phyloP scores from a whole-genome alignment of 2,113 vertebrate species.

The Acinonyx jubatus region DNA sequence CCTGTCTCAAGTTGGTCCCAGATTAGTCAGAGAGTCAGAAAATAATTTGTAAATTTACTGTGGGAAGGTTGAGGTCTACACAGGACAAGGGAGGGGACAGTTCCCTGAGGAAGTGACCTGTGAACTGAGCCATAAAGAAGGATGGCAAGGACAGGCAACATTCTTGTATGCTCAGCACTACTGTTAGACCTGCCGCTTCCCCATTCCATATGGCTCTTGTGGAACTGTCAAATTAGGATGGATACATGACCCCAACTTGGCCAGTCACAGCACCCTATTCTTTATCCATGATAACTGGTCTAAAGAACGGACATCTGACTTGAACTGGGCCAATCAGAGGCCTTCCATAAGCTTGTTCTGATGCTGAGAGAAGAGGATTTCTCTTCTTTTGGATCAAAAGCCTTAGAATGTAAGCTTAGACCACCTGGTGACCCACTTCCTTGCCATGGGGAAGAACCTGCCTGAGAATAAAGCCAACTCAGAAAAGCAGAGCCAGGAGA shows the following conservation, averaged over 20 bases:
- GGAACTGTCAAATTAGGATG: background rate
- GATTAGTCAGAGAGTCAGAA: background rate
- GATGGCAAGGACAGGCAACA: background rate
- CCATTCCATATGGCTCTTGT: background rate
- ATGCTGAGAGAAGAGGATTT: background rate
- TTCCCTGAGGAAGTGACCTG: background rate
- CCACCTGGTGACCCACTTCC: background rate
- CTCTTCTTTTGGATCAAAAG: background rate
- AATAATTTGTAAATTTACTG: background rate
- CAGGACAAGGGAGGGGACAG: no score
- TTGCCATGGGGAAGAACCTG: background rate
- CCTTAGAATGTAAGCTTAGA: background rate
- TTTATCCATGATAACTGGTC: background rate
- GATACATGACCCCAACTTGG: background rate
- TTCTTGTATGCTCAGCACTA: background rate
- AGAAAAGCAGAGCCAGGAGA: background rate
- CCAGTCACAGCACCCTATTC: background rate
- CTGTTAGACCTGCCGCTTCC: background rate
- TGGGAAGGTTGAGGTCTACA: background rate
- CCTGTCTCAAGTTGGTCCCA: background rate
- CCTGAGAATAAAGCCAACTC: background rate
- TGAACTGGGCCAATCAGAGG: background rate
- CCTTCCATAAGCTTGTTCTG: background rate
- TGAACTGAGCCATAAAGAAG: background rate
- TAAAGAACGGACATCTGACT: background rate